Percentiles rank a stretch among this genome's conserved stretches.
phyloP scores from a whole-genome alignment of 2,113 vertebrate species.

The Prochilodus magdalenae region DNA sequence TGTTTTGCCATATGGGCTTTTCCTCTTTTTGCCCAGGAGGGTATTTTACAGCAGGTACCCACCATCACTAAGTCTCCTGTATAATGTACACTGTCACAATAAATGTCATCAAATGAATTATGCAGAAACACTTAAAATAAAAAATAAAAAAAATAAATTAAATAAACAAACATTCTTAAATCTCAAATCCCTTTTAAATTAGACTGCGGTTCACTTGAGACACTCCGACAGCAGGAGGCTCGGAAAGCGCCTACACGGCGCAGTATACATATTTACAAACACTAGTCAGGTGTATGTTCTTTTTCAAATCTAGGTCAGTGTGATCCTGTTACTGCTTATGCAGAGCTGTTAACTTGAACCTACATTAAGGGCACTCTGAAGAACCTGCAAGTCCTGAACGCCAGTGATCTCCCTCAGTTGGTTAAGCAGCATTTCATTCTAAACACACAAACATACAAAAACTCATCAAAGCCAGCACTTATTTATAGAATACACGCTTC shows the following conservation, averaged over 20 bases:
- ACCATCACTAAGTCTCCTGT: no score
- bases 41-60: no score
- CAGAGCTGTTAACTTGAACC: slow-evolving; percentile 51
- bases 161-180: no score
- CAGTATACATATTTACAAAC: slow-evolving; percentile 43
- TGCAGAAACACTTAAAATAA: no score
- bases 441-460: slow-evolving; percentile 47
- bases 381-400: slow-evolving; percentile 85
- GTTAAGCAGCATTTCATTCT: slow-evolving; percentile 88
- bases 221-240: background rate
- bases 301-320: slow-evolving; percentile 28
- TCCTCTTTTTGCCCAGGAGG: no score
- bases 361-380: slow-evolving; percentile 88
- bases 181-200: accelerated
- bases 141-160: no score
- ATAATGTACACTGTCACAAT: no score
- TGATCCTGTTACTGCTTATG: slow-evolving; percentile 12
- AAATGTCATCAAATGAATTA: no score
- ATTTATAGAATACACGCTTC: background rate
- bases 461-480: slow-evolving; percentile 5
- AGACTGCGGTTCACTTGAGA: background rate
- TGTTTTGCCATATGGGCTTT: no score
- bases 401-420: slow-evolving; percentile 95
- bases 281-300: slow-evolving; percentile 14
- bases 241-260: slow-evolving; percentile 1